Evolutionary conservation across 2,888 invertebrate species (phyloP), one percentile per base, ranked within the genome.

Genomic region (Pyrrhia umbra): DNA sequence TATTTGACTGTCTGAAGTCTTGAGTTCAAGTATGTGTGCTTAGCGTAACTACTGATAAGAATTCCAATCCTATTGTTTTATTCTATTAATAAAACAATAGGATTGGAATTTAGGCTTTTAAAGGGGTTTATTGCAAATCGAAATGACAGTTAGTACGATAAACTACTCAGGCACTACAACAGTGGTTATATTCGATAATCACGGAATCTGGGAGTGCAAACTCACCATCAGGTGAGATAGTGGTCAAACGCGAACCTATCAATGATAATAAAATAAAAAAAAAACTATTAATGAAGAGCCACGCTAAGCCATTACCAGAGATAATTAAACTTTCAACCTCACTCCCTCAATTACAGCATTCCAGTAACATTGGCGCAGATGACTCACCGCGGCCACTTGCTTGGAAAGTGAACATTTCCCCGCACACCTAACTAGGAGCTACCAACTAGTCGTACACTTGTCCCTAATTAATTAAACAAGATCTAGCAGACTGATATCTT

Each of bases 391-490:
- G 27, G 45, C 70, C 16, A 37, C 70, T 57, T 52, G 18, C 15
- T 23, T 58, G 25, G 70, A 75, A 72, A 69, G 72, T 50, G 34
- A 69, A 46, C 50, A 51, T 55, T 72, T 63, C 75, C 16, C 63
- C 45, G 8, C 2, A 50, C 25, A 13, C 16, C 71, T 15, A 27
- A n/a, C 52, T 30, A 30, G 18, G 39, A 23, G 13, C 15, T 16
- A 34, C 34, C 8, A 16, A 13, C 18, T 18, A 34, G 18, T 45
- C 2, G 51, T 42, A 49, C 51, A 52, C 51, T 75, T 58, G 58
- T 63, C 30, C 42, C 54, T 55, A 58, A 72, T 69, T 72, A 72
- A 72, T 69, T 72, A 43, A 56, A 63, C 75, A 51, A 75, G 70
- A 69, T 69, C 21, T 39, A 25, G 54, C 46, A 37, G 25, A 40